phyloP scores from a whole-genome alignment of 2,113 vertebrate species.

The Otolemur garnettii region DNA sequence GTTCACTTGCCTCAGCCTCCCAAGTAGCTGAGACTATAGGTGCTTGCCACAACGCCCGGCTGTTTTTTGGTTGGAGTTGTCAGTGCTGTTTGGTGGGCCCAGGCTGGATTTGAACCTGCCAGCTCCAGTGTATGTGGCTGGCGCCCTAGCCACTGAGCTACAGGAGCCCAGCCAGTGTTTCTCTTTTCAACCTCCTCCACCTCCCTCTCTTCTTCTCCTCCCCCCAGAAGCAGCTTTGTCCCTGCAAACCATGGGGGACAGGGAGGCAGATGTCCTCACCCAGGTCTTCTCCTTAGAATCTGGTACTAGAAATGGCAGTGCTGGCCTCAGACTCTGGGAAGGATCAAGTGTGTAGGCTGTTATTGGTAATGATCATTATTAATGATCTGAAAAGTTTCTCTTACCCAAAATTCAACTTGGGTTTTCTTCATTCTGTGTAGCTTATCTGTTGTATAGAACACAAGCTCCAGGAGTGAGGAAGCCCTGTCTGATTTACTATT shows the following conservation, averaged over 20 bases:
- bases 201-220: background rate
- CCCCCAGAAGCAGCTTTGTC: background rate
- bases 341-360: background rate
- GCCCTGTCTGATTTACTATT: background rate
- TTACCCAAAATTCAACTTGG: background rate
- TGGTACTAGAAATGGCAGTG: background rate
- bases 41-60: too few species aligned
- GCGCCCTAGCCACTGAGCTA: too few species aligned
- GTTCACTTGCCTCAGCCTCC: too few species aligned
- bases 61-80: too few species aligned
- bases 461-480: background rate
- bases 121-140: too few species aligned
- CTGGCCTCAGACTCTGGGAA: background rate
- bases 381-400: background rate
- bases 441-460: background rate
- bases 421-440: background rate
- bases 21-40: too few species aligned
- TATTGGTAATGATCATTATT: background rate
- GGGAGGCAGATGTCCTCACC: too few species aligned
- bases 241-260: background rate
- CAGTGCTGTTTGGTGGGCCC: too few species aligned
- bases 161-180: background rate
- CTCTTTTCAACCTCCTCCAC: background rate
- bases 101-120: too few species aligned
- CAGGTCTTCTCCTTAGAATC: background rate